Base-by-base conservation (phyloP, 2,888 invertebrate genomes). In the Eristalinus aeneus region DNA sequence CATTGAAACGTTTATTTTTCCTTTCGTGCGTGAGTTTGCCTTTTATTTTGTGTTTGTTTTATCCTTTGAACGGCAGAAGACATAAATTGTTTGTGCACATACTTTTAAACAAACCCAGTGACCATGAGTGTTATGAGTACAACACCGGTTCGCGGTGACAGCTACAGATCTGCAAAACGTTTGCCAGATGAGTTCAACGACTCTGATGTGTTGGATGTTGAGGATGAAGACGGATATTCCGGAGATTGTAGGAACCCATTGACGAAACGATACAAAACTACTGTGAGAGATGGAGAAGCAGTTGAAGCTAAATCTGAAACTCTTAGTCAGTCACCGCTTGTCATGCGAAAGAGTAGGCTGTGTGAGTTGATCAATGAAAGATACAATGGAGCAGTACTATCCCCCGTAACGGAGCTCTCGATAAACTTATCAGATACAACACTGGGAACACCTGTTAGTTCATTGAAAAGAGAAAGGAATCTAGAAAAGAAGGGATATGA, bases 351-450 rank as follows among this genome's bases (percentile, higher is more conserved):
- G 53, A 81, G 54, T 2, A 67, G 36, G 32, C 27, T 86, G 0
- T 46, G 61, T 36, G 34, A 86, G 20, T 69, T 86, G 9, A 54
- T 61, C 1, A 85, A 61, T 9, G 80, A 85, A 23, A 64, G 32
- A 16, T 22, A 22, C 34, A 22, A 54, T 36, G 77, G 58, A 53
- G 20, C 60, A 39, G 71, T 61, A 11, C 22, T 86, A 54, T 86
- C 86, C 6, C 86, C 86, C 5, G 72, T 86, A 6, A 86, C 81
- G 0, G 86, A 86, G 36, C 82, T 86, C 54, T 81, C 86, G 4
- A 27, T 86, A 20, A 82, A 86, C 65, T 46, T 86, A 31, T 69
- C 73, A 22, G 77, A 71, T 31, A 77, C 82, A n/a, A 31, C 6
- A 9, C 77, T 86, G 67, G 77, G 69, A 16, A 82, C 86, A 32